phyloP scores from a whole-genome alignment of 2,888 invertebrate genomes.

The Andrena praecox region DNA sequence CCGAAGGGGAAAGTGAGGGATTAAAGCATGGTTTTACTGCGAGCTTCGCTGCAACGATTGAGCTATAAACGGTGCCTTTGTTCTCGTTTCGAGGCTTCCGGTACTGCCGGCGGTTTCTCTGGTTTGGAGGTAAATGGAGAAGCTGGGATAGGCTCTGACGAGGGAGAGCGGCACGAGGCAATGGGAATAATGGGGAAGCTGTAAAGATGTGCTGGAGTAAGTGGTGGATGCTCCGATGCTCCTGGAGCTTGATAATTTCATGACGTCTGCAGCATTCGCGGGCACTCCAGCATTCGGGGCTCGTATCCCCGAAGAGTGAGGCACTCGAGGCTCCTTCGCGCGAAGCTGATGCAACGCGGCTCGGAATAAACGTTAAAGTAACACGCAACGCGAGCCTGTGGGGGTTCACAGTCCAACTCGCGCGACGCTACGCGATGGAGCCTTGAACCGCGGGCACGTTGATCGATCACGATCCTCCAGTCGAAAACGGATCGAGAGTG shows the following conservation, averaged over 20 bases:
- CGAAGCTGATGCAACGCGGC: not conserved
- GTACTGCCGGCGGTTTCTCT: constrained; percentile 18
- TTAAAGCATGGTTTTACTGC: constrained; percentile 21
- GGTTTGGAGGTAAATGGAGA: constrained; percentile 18
- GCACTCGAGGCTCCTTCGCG: not conserved
- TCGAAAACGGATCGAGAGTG: constrained; percentile 18
- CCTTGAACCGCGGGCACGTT: constrained; percentile 5
- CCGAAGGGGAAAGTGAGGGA: constrained; percentile 30
- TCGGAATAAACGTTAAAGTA: not conserved
- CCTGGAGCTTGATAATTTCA: not conserved
- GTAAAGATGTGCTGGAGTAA: not conserved
- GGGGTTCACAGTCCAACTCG: not conserved
- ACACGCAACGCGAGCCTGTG: not conserved
- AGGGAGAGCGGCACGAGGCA: constrained; percentile 13
- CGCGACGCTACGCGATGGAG: not conserved
- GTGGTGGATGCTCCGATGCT: not conserved
- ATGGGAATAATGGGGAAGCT: constrained; percentile 46
- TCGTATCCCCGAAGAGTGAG: not conserved
- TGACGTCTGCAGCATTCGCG: no score
- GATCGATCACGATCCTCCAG: constrained; percentile 3
- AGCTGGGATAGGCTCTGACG: constrained; percentile 1
- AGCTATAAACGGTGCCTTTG: constrained; percentile 23
- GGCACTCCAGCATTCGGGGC: no score
- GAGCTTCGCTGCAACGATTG: constrained; percentile 12
- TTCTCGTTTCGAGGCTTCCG: constrained; percentile 17